Conservation (phyloP, 2,113 vertebrate species). For the Sus scrofa region T2T-Sscrofa CM000818.6:127755001-127755500, state of each 20-base stretch:
- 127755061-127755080: background rate
- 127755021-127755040: background rate
- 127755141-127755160: background rate
- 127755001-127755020: accelerated
- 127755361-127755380: background rate
- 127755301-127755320: background rate
- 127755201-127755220: accelerated
- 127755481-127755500: background rate
- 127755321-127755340: too few relatives aligned
- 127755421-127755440: accelerated
- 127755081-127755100: background rate
- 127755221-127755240: background rate
- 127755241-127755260: background rate
- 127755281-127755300: background rate
- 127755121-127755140: background rate
- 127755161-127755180: too few relatives aligned
- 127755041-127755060: background rate
- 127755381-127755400: background rate
- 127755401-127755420: background rate
- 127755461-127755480: too few relatives aligned
- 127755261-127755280: background rate
- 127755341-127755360: background rate
- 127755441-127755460: accelerated
- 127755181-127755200: background rate
- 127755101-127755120: background rate